Percentiles rank a stretch among this genome's conserved stretches.
Conservation (phyloP, 2,113 vertebrate genomes). For the Rhynchomys soricoides region DNA sequence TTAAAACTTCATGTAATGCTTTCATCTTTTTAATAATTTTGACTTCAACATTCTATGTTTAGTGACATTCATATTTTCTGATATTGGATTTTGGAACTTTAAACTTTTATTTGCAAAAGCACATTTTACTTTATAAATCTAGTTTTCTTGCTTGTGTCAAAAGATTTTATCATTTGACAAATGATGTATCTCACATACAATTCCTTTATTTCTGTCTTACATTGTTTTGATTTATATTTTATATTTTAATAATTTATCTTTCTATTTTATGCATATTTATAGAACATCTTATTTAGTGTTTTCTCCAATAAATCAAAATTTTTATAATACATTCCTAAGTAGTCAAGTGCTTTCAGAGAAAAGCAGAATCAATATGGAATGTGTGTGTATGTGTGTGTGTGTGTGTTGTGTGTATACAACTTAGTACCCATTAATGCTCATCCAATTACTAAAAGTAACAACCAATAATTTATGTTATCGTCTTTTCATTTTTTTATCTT, state of each 20-base stretch:
- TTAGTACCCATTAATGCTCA: background rate
- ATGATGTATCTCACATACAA: background rate
- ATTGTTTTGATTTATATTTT: slow-evolving; percentile 45
- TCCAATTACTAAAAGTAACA: background rate
- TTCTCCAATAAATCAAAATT: background rate
- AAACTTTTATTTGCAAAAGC: slow-evolving; percentile 24
- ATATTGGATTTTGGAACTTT: background rate
- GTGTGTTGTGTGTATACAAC: background rate
- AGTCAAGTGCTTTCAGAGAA: background rate
- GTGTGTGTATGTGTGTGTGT: background rate
- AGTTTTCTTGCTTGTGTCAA: background rate
- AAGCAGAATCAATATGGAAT: background rate
- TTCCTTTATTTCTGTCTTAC: background rate
- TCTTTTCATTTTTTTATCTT: background rate
- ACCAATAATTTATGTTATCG: background rate
- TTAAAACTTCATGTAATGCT: background rate
- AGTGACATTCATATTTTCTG: slow-evolving; percentile 13
- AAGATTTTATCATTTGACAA: background rate
- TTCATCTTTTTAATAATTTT: background rate
- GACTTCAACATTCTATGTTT: background rate
- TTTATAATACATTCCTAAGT: background rate
- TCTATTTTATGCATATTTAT: background rate
- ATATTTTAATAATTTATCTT: slow-evolving; percentile 10
- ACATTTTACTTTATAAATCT: background rate
- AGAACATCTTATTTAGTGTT: background rate